phyloP scores from a whole-genome alignment of 2,888 invertebrate species.

The Troilus luridus region DNA sequence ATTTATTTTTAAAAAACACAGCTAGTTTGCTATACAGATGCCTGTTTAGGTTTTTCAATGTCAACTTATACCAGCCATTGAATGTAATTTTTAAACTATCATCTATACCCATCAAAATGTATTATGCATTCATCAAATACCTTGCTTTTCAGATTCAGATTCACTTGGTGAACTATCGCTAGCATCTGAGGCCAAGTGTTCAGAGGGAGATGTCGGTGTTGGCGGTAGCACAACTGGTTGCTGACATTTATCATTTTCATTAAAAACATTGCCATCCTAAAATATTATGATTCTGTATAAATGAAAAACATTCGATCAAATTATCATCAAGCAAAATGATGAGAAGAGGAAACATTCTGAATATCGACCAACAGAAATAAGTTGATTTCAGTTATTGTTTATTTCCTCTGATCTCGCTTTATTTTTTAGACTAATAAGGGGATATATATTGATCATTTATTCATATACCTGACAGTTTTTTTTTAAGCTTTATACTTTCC shows the following conservation, averaged over 20 bases:
- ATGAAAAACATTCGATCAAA: background rate
- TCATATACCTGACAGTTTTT: background rate
- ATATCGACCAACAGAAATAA: too few relatives aligned
- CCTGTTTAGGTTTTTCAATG: too few relatives aligned
- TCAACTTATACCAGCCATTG: too few relatives aligned
- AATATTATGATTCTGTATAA: background rate
- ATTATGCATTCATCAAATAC: background rate
- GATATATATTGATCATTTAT: background rate
- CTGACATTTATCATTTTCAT: background rate
- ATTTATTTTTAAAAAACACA: too few relatives aligned
- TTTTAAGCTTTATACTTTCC: background rate
- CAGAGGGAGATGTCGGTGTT: slow-evolving; percentile 56
- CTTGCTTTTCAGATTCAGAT: slow-evolving; percentile 82
- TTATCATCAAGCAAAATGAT: too few relatives aligned
- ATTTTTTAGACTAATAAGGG: background rate
- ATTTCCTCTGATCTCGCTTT: too few relatives aligned
- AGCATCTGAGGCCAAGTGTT: slow-evolving; percentile 77
- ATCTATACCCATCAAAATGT: background rate
- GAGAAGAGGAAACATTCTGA: background rate
- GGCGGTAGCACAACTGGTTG: slow-evolving; percentile 50
- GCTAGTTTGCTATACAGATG: too few relatives aligned
- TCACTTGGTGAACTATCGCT: slow-evolving; percentile 80
- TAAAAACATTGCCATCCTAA: slow-evolving; percentile 36
- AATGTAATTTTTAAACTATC: background rate
- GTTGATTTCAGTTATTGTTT: too few relatives aligned